Base-by-base conservation (phyloP, 1,140 invertebrate species). In the Eueides isabella region DNA sequence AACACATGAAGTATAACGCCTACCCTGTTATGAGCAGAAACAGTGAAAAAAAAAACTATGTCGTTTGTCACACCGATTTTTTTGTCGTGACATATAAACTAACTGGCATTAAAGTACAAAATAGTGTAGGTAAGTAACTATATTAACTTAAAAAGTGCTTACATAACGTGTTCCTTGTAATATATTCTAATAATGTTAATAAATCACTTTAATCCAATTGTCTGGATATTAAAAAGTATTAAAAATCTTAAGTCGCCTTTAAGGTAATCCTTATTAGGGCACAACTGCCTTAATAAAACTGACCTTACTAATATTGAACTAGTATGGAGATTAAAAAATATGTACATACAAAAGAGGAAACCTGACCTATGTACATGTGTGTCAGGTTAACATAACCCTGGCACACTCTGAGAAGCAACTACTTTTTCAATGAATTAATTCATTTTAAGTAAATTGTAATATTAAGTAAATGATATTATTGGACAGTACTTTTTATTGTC, bases 271-370 rank as follows among this genome's bases (percentile, higher is more conserved):
- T 61, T 35, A 28, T 30, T 68, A 61, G 48, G 48, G 31, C 28
- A 61, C 33, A 33, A 5, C 48, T 31, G 67, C 31, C 67, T 61
- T 68, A 68, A 30, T 68, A 61, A 61, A 68, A 68, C 6, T 33
- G 67, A 61, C 67, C 67, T 68, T 19, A 31, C 30, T n/a, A 61
- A 61, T 35, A 28, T 26, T 33, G 48, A 44, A 67, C 66, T 33
- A 33, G 29, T 68, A 26, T 61, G 48, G 48, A 61, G 44, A 68
- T 68, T 68, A 55, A 48, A 35, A 68, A 61, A 61, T 68, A 55
- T 55, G 19, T 23, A 68, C 41, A 23, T 68, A 68, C 67, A 33
- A 55, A 68, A 68, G 55, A 61, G 31, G 67, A 68, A 68, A 68
- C 67, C 48, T 68, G 67, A 35, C 12, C 23, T 61, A 16, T 38